Evolutionary conservation across 1,140 invertebrate species (phyloP).

Genomic region (Stegodyphus dumicola): DNA sequence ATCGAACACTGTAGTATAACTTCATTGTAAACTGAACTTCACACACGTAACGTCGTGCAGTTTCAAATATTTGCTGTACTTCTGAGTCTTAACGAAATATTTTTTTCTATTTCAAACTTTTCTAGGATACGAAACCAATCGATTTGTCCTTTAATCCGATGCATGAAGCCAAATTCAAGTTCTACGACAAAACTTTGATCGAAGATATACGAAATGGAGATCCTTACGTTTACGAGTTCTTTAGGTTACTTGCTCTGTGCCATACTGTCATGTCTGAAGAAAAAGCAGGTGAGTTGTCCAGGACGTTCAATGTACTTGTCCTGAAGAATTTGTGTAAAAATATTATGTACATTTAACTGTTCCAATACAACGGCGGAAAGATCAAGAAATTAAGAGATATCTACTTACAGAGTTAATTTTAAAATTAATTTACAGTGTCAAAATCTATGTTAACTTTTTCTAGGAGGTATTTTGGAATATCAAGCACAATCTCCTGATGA

Average conservation of each 20-base stretch:
- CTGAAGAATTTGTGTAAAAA: neutral
- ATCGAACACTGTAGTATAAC: neutral
- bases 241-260: constrained; percentile 88
- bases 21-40: neutral
- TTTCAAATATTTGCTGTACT: too few species aligned
- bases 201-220: constrained; percentile 82
- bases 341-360: neutral
- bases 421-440: neutral
- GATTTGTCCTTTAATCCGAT: constrained; percentile 96
- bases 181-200: constrained; percentile 90
- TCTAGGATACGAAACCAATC: constrained; percentile 79
- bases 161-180: constrained; percentile 91
- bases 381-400: neutral
- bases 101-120: constrained; percentile 51
- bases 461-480: constrained; percentile 72
- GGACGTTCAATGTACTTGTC: neutral
- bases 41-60: too few species aligned
- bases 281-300: constrained; percentile 76
- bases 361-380: neutral
- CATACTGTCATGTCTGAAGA: constrained; percentile 98
- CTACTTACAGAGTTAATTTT: neutral
- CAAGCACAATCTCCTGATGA: constrained; percentile 98
- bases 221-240: constrained; percentile 84
- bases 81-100: neutral
- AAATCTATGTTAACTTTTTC: neutral